Percentiles rank a stretch among this genome's conserved stretches.
phyloP scores from a whole-genome alignment of 1,140 invertebrate species.

The Semibalanus balanoides region DNA sequence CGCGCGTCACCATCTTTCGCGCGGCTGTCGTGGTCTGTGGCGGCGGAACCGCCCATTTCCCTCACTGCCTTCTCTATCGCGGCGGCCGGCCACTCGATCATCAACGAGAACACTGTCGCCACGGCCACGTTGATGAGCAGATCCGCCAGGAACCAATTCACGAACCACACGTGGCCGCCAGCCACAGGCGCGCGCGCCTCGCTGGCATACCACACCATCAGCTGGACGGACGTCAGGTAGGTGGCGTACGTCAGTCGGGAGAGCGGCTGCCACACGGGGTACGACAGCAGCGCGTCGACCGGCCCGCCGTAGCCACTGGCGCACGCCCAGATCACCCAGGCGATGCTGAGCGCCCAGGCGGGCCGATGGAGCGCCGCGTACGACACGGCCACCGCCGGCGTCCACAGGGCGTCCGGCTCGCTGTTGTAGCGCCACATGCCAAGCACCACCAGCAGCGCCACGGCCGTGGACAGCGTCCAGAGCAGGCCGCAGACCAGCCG shows the following conservation, averaged over 20 bases:
- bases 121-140: neutral
- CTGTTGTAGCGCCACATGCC: conserved; percentile 10
- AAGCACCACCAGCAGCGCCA: conserved; percentile 11
- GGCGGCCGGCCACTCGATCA: neutral
- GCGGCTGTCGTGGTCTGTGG: neutral
- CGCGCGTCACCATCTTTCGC: too few relatives aligned
- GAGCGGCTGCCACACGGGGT: conserved; percentile 8
- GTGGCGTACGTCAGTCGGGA: conserved; percentile 8
- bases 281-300: conserved; percentile 5
- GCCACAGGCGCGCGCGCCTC: neutral
- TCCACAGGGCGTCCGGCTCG: neutral
- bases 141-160: neutral
- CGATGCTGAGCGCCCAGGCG: conserved; percentile 63
- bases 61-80: neutral
- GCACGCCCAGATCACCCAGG: conserved; percentile 78
- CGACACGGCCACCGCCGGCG: conserved; percentile 40
- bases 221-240: conserved; percentile 1
- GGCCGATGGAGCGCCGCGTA: conserved; percentile 72
- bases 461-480: conserved; percentile 4
- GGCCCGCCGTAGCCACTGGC: conserved; percentile 70
- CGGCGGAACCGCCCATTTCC: too few relatives aligned
- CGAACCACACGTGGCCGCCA: neutral
- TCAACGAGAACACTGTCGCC: neutral
- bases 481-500: neutral
- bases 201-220: neutral